These are phyloP conservation scores for Enteromius mattozi DNA, from an alignment of 2,797 vertebrate genomes.

Conservation along the genomic window DNA sequence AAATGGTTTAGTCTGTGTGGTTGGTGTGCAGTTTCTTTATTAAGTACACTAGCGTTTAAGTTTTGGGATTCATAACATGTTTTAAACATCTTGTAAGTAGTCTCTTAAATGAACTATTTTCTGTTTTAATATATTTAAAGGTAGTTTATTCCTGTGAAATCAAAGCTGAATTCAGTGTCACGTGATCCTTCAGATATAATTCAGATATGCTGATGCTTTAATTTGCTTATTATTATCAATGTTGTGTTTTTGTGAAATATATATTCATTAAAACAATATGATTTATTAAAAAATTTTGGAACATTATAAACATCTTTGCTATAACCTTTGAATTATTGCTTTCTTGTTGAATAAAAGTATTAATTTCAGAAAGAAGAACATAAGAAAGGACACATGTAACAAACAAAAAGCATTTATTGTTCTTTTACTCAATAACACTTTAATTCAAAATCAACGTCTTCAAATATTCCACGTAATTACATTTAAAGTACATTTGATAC, in stretches of 20 bases:
- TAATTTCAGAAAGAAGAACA: background rate
- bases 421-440: slow-evolving; percentile 58
- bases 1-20: slow-evolving; percentile 1
- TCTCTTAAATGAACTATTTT: background rate
- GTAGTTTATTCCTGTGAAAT: background rate
- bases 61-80: background rate
- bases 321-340: background rate
- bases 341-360: background rate
- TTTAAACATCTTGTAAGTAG: background rate
- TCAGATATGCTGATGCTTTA: background rate
- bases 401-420: slow-evolving; percentile 71
- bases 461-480: slow-evolving; percentile 75
- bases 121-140: background rate
- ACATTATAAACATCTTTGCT: background rate
- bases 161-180: background rate
- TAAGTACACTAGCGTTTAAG: background rate
- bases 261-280: background rate
- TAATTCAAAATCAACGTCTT: slow-evolving; percentile 59
- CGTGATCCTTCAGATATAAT: background rate
- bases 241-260: background rate
- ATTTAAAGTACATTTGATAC: slow-evolving; percentile 48
- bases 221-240: background rate
- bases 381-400: slow-evolving; percentile 55
- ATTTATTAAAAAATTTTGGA: background rate
- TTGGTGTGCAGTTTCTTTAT: background rate